Percentiles rank a stretch among this genome's conserved stretches.
phyloP scores from a whole-genome alignment of 2,797 vertebrate genomes.

The Molossus alvarezi region DNA sequence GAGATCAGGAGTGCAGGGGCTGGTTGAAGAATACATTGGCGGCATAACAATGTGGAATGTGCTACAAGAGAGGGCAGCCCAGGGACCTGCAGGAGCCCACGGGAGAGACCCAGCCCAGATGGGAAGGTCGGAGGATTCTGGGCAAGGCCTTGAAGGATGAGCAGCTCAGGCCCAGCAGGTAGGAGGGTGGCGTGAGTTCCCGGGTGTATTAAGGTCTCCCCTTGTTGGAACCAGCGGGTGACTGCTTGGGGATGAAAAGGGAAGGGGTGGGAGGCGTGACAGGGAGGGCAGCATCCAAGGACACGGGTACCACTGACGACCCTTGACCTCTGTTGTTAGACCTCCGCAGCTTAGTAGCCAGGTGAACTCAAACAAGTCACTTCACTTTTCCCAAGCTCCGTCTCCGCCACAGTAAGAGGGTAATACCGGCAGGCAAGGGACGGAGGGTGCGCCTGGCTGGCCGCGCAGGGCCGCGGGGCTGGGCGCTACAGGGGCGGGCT shows the following conservation, averaged over 20 bases:
- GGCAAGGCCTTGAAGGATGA: background rate
- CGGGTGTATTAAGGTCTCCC: background rate
- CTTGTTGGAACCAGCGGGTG: background rate
- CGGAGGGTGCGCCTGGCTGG: background rate
- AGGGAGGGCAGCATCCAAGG: background rate
- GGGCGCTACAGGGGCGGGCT: conserved; percentile 56
- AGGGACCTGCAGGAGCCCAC: background rate
- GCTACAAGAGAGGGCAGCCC: background rate
- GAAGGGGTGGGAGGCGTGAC: too few relatives aligned
- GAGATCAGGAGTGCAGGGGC: background rate
- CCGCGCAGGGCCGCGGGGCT: too few relatives aligned
- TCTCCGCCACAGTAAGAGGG: background rate
- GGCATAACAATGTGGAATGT: background rate
- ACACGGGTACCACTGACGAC: background rate
- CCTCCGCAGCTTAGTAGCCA: background rate
- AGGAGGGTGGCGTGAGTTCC: background rate
- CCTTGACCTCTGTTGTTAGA: background rate
- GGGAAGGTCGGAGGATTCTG: background rate
- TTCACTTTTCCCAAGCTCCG: background rate
- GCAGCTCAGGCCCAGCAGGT: background rate
- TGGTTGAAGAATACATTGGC: background rate
- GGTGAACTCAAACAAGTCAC: background rate
- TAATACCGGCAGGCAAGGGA: too few relatives aligned
- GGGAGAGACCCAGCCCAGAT: background rate
- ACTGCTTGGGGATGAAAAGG: background rate